Conservation (phyloP, 2,888 invertebrate genomes). For the Leptinotarsa peninsularis region DNA sequence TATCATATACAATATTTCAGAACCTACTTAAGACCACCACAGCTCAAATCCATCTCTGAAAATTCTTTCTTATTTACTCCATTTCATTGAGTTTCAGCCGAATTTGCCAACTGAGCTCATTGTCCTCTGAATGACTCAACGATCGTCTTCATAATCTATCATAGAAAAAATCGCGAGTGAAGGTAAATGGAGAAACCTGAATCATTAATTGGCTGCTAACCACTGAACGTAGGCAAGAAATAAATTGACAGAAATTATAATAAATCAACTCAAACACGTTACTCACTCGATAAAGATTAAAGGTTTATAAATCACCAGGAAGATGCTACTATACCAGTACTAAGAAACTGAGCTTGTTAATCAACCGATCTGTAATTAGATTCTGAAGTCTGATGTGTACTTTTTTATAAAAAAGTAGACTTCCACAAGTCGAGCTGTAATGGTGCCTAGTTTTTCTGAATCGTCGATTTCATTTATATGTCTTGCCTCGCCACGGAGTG, state of each 20-base stretch:
- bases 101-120: no score
- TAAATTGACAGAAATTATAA: constrained; percentile 21
- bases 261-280: constrained; percentile 16
- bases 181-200: constrained; percentile 2
- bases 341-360: constrained; percentile 14
- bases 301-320: constrained; percentile 12
- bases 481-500: no score
- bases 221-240: not conserved
- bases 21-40: no score
- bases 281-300: constrained; percentile 11
- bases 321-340: constrained; percentile 5
- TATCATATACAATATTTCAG: no score
- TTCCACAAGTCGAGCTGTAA: no score
- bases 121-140: no score
- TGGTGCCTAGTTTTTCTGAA: no score
- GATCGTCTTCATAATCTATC: not conserved
- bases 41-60: no score
- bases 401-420: not conserved
- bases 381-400: not conserved
- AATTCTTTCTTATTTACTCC: no score
- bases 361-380: constrained; percentile 6
- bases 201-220: constrained; percentile 8
- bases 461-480: no score
- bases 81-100: no score
- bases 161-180: not conserved